Conservation (phyloP, 2,888 invertebrate species). For the Sarcophaga carnaria region DNA sequence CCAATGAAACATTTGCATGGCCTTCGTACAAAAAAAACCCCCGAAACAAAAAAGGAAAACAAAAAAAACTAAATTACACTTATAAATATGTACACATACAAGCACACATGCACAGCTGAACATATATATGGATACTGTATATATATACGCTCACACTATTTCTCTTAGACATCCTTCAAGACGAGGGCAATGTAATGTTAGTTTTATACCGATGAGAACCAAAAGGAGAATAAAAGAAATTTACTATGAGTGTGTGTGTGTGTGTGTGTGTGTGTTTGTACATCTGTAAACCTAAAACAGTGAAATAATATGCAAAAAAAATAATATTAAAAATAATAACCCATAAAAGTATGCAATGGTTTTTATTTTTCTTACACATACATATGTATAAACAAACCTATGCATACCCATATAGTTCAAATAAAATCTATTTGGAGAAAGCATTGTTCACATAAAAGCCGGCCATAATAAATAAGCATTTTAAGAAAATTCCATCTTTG, state of each 20-base stretch:
- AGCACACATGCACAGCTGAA: neutral
- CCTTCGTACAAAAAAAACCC: neutral
- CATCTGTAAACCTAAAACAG: neutral
- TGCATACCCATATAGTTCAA: neutral
- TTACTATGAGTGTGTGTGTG: neutral
- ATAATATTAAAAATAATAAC: constrained; percentile 16
- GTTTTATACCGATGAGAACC: neutral
- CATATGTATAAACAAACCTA: neutral
- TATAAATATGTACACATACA: too few relatives aligned
- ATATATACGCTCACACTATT: neutral
- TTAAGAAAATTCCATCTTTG: too few relatives aligned
- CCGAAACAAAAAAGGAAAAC: neutral
- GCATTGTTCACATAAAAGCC: too few relatives aligned
- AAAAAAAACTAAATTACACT: too few relatives aligned
- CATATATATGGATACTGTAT: neutral
- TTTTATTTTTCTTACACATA: constrained; percentile 8
- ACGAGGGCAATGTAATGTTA: neutral
- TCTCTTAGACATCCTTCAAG: constrained; percentile 11
- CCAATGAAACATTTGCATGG: neutral
- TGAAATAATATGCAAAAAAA: constrained; percentile 47
- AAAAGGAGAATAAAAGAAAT: neutral
- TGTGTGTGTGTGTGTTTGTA: neutral
- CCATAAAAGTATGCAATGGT: constrained; percentile 59
- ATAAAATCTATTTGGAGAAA: too few relatives aligned
- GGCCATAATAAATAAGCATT: too few relatives aligned